Conservation (phyloP, 2,888 invertebrate species). For the Lepidocyrtoides sp. region DNA sequence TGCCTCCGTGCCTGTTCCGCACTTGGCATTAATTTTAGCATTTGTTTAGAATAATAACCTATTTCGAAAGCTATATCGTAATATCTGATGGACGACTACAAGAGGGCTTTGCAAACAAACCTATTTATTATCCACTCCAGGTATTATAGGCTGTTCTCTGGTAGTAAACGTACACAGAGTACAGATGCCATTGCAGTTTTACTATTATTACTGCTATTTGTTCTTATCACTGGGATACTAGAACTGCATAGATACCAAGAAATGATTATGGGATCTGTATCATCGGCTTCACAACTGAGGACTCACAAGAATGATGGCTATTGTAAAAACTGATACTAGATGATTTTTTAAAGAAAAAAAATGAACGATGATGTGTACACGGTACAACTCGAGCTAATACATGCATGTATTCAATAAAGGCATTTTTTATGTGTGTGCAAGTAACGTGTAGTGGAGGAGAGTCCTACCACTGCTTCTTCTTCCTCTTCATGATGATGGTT, state of each 20-base stretch:
- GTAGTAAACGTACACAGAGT: neutral
- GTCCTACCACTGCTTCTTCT: neutral
- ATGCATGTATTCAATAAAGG: too few species aligned
- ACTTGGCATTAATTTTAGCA: neutral
- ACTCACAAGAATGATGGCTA: neutral
- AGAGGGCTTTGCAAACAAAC: slow-evolving; percentile 26
- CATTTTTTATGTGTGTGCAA: neutral
- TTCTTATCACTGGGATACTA: neutral
- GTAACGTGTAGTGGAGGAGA: neutral
- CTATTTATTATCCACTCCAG: neutral
- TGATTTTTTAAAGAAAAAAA: neutral
- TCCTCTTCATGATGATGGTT: neutral
- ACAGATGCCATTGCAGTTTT: neutral
- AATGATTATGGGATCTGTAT: neutral
- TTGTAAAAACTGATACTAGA: neutral
- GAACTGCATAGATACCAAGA: neutral
- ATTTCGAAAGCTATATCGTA: neutral
- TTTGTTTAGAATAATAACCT: neutral
- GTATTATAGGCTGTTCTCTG: neutral
- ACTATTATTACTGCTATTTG: neutral
- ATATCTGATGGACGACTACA: neutral
- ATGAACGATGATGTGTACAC: neutral
- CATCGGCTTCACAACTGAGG: neutral
- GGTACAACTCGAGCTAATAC: neutral
- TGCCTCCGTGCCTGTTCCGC: neutral